These are phyloP conservation scores for Dicyrtomina minuta DNA, from an alignment of 2,888 invertebrate genomes.

Conservation along the genomic window DNA sequence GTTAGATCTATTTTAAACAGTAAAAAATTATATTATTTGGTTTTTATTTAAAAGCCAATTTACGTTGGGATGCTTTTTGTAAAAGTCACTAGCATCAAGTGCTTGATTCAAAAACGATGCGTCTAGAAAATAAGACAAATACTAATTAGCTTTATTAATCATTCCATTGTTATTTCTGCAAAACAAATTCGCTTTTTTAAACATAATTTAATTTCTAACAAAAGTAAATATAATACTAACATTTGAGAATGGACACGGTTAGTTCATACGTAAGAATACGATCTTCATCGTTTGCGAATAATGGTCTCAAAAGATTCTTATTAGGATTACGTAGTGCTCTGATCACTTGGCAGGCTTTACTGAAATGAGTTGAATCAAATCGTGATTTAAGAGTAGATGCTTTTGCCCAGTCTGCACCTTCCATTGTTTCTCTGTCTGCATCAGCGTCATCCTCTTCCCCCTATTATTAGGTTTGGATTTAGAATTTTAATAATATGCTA, in stretches of 20 bases:
- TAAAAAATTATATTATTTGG: no score
- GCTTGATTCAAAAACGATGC: slow-evolving; percentile 44
- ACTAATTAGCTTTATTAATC: background rate
- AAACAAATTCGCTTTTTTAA: background rate
- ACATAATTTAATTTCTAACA: background rate
- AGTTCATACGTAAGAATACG: slow-evolving; percentile 47
- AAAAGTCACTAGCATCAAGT: slow-evolving; percentile 42
- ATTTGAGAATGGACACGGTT: slow-evolving; percentile 44
- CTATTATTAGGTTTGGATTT: no score
- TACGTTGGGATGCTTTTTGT: slow-evolving; percentile 33
- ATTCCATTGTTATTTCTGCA: background rate
- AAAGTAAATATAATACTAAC: slow-evolving; percentile 12
- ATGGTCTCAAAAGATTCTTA: slow-evolving; percentile 36
- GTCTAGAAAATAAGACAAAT: slow-evolving; percentile 21
- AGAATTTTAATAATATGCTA: no score
- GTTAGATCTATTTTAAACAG: background rate
- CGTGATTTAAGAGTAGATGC: slow-evolving; percentile 34
- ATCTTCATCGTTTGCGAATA: slow-evolving; percentile 45
- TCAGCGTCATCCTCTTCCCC: slow-evolving; percentile 6
- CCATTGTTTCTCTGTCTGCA: background rate
- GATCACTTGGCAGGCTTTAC: slow-evolving; percentile 47
- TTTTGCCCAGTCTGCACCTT: slow-evolving; percentile 22
- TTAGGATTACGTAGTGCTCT: slow-evolving; percentile 40
- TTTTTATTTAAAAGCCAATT: background rate
- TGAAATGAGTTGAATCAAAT: slow-evolving; percentile 41